Percentiles rank a stretch among this genome's conserved stretches.
Conservation (phyloP, 2,113 vertebrate species). For the Silurus meridionalis region DNA sequence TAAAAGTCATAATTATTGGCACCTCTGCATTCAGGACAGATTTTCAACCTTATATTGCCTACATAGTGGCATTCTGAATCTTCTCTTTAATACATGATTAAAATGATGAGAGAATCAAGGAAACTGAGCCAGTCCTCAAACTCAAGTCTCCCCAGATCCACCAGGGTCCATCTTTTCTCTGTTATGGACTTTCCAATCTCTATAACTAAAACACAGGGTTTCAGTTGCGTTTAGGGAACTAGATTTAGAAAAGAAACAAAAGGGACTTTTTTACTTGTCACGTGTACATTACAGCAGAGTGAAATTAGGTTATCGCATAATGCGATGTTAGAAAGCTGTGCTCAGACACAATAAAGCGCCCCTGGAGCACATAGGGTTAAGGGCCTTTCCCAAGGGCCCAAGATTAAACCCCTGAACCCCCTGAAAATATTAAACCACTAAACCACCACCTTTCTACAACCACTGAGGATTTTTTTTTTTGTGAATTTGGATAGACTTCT, state of each 20-base stretch:
- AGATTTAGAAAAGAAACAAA: neutral
- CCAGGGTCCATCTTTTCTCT: neutral
- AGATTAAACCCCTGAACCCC: too few species aligned
- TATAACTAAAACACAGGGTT: neutral
- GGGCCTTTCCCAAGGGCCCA: too few species aligned
- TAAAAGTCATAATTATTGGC: neutral
- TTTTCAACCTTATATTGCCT: neutral
- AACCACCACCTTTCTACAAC: neutral
- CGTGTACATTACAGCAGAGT: too few species aligned
- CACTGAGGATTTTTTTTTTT: neutral
- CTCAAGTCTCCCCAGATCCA: neutral
- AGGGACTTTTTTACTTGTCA: too few species aligned
- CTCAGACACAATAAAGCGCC: too few species aligned
- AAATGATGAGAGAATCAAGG: neutral
- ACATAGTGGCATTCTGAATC: neutral
- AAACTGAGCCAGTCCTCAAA: neutral
- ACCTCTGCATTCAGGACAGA: neutral
- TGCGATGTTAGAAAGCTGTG: too few species aligned
- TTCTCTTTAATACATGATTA: neutral
- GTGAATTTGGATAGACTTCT: neutral
- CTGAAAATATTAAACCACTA: too few species aligned
- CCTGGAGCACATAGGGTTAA: too few species aligned
- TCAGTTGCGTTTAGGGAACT: neutral
- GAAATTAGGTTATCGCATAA: too few species aligned
- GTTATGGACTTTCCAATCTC: neutral